Base-by-base conservation (phyloP, 1,140 invertebrate genomes). In the Scaptomyza hsui region DNA sequence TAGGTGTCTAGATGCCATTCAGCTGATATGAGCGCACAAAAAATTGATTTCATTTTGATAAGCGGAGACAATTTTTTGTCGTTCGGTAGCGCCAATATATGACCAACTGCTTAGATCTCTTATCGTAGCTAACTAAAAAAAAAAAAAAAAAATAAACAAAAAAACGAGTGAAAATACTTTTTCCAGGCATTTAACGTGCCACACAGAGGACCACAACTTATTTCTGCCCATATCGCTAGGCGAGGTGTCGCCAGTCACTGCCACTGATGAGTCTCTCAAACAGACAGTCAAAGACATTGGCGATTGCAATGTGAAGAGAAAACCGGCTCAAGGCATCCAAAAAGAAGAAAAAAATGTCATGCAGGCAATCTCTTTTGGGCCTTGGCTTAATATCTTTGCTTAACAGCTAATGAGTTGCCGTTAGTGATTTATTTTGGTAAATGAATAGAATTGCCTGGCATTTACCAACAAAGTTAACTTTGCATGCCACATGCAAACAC, bases 391-490 rank as follows among this genome's bases (percentile, higher is more conserved):
- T 85, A 86, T 86, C 82, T 86, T 78, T 75, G 78, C 78, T 89
- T 85, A 89, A 75, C 76, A 81, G 85, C 86, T 89, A 89, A 89
- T 89, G 86, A 89, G 85, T 89, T 65, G 86, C 85, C 80, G 80
- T 89, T 89, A 80, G 85, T 89, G 85, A 89, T 89, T 89, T 89
- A 89, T 89, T 89, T 89, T 51, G 59, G 62, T 72, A 89, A 89
- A 89, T 89, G 89, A 89, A 89, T 89, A 80, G 85, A 89, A 89
- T 89, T 89, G 86, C 85, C 85, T 65, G 69, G 69, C 79, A 79
- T 62, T 79, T 77, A 65, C 51, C 60, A 70, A 29, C n/a, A 21
- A 21, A 71, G 48, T 52, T 69, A 62, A 57, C 76, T 89, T 89
- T 77, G 85, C 72, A 80, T 79, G 79, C 63, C 57, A 71, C 82